Percentiles rank a stretch among this genome's conserved stretches.
Conservation (phyloP, 2,113 vertebrate genomes). For the Rafetus swinhoei region DNA sequence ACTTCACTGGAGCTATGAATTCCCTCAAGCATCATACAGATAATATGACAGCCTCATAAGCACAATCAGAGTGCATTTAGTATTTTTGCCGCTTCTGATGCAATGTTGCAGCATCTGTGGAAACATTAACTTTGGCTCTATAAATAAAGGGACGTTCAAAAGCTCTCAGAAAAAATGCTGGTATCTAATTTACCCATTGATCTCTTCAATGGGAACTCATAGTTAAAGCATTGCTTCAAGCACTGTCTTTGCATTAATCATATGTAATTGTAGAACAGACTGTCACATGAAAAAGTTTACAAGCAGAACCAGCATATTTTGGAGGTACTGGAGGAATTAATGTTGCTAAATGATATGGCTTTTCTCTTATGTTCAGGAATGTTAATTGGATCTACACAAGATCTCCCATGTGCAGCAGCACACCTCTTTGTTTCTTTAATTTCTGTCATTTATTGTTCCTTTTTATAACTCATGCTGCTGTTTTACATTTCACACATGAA, state of each 20-base stretch:
- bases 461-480: neutral
- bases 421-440: neutral
- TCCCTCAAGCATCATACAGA: neutral
- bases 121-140: neutral
- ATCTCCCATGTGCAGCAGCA: neutral
- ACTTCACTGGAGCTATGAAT: neutral
- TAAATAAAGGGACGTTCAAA: neutral
- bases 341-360: conserved; percentile 21
- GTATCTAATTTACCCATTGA: neutral
- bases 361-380: conserved; percentile 56
- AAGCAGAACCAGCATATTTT: conserved; percentile 47
- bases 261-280: conserved; percentile 14
- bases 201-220: conserved; percentile 24
- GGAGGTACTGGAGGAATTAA: conserved; percentile 30
- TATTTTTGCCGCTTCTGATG: neutral
- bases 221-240: conserved; percentile 22
- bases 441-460: neutral
- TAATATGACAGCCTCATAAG: neutral
- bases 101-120: neutral
- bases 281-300: conserved; percentile 15
- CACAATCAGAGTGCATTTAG: neutral
- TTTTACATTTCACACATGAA: conserved; percentile 45
- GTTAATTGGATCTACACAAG: conserved; percentile 43
- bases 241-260: neutral
- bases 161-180: neutral